These are phyloP conservation scores for Gymnopithys bicolor DNA, from an alignment of 2,797 vertebrate genomes.

Conservation along the genomic window DNA sequence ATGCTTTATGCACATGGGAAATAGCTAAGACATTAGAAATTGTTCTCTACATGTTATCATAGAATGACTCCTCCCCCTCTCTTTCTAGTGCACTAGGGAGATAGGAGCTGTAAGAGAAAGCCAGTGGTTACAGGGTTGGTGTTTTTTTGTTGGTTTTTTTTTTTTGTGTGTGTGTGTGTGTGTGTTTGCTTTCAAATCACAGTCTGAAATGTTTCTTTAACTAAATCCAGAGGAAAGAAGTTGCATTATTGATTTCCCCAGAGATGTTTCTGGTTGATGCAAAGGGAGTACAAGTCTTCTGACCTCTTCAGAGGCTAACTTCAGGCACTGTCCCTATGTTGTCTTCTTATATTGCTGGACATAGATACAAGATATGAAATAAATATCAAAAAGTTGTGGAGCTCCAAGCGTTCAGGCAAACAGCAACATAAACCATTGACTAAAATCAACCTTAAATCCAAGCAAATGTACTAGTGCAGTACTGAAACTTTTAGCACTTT, in stretches of 20 bases:
- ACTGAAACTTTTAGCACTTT: background rate
- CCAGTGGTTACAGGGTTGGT: background rate
- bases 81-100: background rate
- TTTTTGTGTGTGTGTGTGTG: background rate
- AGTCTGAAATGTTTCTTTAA: conserved; percentile 40
- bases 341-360: background rate
- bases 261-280: background rate
- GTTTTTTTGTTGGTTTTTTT: background rate
- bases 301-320: conserved; percentile 21
- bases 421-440: background rate
- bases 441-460: background rate
- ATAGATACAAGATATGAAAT: background rate
- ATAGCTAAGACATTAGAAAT: conserved; percentile 21
- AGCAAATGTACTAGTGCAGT: background rate
- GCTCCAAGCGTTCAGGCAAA: background rate
- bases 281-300: background rate
- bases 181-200: conserved; percentile 18
- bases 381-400: background rate
- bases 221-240: conserved; percentile 41
- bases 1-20: conserved; percentile 7
- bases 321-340: background rate
- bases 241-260: conserved; percentile 20
- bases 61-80: conserved; percentile 26
- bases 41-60: background rate
- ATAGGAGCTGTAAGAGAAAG: conserved; percentile 8